Percentiles rank a stretch among this genome's conserved stretches.
Evolutionary conservation across 35 echinoderm and acorn worm genomes (phyloP).

Genomic region (Heliocidaris erythrogramma): DNA sequence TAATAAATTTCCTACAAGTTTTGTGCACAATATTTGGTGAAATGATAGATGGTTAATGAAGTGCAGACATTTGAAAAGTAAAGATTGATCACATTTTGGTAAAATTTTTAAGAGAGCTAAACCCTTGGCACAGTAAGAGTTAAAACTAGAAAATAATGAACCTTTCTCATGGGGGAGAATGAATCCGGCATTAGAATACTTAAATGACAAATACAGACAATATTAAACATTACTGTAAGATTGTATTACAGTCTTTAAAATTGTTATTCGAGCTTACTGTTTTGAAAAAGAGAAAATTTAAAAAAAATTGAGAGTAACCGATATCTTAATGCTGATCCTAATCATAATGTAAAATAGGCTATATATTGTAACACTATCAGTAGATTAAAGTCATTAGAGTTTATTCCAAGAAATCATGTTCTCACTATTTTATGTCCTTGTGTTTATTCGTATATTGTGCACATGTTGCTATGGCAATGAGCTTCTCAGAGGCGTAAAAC

Average conservation of each 20-base stretch:
- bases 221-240: too few species aligned
- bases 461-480: background rate
- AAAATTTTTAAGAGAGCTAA: too few species aligned
- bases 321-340: background rate
- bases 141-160: too few species aligned
- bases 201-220: too few species aligned
- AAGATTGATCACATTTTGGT: too few species aligned
- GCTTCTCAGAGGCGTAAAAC: background rate
- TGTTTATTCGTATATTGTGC: background rate
- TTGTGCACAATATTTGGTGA: too few species aligned
- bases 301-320: background rate
- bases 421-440: background rate
- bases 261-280: background rate
- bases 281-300: background rate
- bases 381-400: background rate
- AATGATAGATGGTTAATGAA: too few species aligned
- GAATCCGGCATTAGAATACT: too few species aligned
- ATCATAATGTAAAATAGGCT: background rate
- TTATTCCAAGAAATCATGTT: background rate
- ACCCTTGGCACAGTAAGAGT: too few species aligned
- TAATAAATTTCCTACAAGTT: too few species aligned
- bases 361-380: background rate
- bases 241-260: background rate
- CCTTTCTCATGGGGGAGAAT: too few species aligned
- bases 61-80: too few species aligned